Conservation (phyloP, 2,797 vertebrate species). For the Girardinus metallicus region DNA sequence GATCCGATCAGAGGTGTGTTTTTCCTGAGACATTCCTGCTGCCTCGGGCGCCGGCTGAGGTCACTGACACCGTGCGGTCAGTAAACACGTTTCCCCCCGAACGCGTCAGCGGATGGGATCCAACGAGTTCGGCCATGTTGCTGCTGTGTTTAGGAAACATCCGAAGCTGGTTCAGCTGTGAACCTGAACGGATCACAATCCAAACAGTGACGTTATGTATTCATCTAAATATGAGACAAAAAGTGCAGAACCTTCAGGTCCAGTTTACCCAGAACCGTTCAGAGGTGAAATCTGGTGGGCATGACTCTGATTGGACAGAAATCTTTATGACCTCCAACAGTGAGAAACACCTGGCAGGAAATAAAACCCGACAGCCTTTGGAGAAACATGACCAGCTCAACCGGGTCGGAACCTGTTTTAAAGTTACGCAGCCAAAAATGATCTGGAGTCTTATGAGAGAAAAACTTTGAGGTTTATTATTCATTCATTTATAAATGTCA, state of each 20-base stretch:
- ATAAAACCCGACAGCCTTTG: no score
- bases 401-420: background rate
- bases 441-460: no score
- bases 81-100: conserved; percentile 27
- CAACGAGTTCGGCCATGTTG: rapidly evolving
- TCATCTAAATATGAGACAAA: background rate
- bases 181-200: conserved; percentile 16
- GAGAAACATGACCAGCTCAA: no score
- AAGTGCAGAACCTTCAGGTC: background rate
- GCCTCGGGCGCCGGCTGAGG: conserved; percentile 19
- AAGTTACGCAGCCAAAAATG: no score
- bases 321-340: background rate
- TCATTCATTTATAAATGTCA: no score
- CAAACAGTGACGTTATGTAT: background rate
- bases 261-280: background rate
- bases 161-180: conserved; percentile 41
- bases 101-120: conserved; percentile 6
- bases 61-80: conserved; percentile 28
- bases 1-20: conserved; percentile 9
- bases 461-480: no score
- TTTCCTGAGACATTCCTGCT: conserved; percentile 35
- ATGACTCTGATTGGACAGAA: background rate
- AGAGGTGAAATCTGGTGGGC: background rate
- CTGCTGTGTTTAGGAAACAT: conserved; percentile 57
- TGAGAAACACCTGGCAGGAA: background rate